Evolutionary conservation across 2,797 vertebrate genomes (phyloP).

Genomic region (Nyctalus aviator): DNA sequence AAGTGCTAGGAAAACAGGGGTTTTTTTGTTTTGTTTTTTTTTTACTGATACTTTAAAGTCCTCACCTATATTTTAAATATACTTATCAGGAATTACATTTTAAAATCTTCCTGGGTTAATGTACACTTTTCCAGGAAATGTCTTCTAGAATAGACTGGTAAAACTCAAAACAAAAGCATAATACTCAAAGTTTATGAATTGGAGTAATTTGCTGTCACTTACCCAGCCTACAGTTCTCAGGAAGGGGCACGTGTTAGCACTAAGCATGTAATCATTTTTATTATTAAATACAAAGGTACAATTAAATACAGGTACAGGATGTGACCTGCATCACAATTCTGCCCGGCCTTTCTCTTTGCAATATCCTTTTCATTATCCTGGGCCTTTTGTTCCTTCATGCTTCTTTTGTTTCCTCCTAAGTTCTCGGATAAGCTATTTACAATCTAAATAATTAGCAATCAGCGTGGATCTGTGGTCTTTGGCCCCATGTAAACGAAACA

Average conservation of each 20-base stretch:
- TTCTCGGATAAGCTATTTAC: constrained; percentile 77
- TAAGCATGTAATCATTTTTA: constrained; percentile 82
- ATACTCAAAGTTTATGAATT: constrained; percentile 79
- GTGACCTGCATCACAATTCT: constrained; percentile 80
- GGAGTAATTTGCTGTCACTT: constrained; percentile 80
- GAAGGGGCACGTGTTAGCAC: constrained; percentile 76
- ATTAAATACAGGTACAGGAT: constrained; percentile 79
- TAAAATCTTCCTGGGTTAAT: constrained; percentile 33
- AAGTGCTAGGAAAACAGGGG: neutral
- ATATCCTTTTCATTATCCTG: constrained; percentile 74
- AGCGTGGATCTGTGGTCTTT: constrained; percentile 69
- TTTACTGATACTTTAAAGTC: neutral
- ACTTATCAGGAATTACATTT: constrained; percentile 46
- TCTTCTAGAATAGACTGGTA: constrained; percentile 38
- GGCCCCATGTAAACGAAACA: constrained; percentile 70
- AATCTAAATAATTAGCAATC: constrained; percentile 83
- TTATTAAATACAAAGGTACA: constrained; percentile 84
- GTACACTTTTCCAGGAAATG: constrained; percentile 34
- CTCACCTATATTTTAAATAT: constrained; percentile 15
- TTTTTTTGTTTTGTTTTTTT: neutral
- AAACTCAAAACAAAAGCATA: constrained; percentile 73
- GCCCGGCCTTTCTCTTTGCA: constrained; percentile 67
- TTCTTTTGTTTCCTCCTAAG: constrained; percentile 76
- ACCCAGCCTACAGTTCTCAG: constrained; percentile 63
- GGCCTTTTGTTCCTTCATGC: constrained; percentile 73